These are phyloP conservation scores for Urocynchramus pylzowi DNA, from an alignment of 2,113 vertebrate species.

Conservation along the genomic window DNA sequence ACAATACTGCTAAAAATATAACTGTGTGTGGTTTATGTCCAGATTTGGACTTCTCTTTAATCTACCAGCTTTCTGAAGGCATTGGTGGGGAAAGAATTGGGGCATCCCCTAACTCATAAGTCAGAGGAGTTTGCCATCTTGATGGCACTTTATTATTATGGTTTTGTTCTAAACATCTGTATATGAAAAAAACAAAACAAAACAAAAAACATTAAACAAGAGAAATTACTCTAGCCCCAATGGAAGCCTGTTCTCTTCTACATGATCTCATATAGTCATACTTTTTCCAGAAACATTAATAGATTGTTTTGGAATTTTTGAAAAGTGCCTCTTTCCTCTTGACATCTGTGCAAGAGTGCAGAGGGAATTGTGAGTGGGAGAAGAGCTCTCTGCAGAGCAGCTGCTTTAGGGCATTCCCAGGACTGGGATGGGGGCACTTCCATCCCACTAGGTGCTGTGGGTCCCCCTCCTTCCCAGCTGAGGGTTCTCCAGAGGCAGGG, in stretches of 20 bases:
- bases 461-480: accelerated
- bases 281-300: background rate
- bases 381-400: background rate
- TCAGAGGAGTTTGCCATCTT: background rate
- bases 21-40: accelerated
- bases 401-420: background rate
- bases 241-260: background rate
- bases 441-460: accelerated
- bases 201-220: background rate
- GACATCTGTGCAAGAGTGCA: accelerated
- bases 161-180: background rate
- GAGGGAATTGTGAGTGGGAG: background rate
- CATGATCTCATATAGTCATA: background rate
- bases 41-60: background rate
- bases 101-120: background rate
- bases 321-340: background rate
- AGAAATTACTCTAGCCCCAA: background rate
- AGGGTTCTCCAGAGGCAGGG: accelerated
- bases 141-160: background rate
- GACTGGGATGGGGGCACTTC: background rate
- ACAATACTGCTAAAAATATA: background rate
- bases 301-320: background rate
- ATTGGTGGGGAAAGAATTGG: background rate
- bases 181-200: background rate
- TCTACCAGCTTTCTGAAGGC: background rate